phyloP scores from a whole-genome alignment of 64 coral and sea anemone species.

The Actinia equina region DNA sequence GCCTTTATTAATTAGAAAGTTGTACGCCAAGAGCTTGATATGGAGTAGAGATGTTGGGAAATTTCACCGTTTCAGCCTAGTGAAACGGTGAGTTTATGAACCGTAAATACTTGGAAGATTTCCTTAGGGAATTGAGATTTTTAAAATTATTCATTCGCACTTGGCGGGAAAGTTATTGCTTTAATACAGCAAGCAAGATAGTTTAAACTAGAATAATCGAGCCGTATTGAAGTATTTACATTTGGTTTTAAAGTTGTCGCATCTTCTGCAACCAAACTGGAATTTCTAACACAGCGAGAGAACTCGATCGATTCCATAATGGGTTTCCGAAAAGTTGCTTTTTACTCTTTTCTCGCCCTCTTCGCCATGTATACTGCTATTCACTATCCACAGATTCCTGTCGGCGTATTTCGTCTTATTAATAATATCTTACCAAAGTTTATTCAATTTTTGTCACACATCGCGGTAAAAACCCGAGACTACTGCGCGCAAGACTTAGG shows the following conservation, averaged over 20 bases:
- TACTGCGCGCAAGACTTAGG: conserved; percentile 67
- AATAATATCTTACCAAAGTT: conserved; percentile 23
- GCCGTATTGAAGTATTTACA: background rate
- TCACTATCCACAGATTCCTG: background rate
- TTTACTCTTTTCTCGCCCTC: background rate
- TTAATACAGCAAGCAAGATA: background rate
- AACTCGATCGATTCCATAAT: background rate
- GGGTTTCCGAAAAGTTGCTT: background rate
- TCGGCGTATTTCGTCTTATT: background rate
- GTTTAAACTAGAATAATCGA: background rate
- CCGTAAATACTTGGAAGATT: background rate
- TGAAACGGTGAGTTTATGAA: background rate
- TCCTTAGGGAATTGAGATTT: background rate
- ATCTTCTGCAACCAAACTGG: too few species aligned
- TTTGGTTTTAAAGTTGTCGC: background rate
- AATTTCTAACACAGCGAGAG: too few species aligned
- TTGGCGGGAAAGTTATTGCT: background rate
- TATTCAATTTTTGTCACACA: conserved; percentile 34
- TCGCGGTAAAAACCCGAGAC: conserved; percentile 18
- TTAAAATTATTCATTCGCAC: background rate
- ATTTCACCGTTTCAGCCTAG: background rate
- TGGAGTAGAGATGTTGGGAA: background rate
- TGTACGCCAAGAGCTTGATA: background rate
- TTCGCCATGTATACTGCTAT: conserved; percentile 22
- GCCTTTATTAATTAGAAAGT: background rate